Percentiles rank a stretch among this genome's conserved stretches.
Evolutionary conservation across 1,140 invertebrate species (phyloP).

Genomic region (Drosophila watanabei): DNA sequence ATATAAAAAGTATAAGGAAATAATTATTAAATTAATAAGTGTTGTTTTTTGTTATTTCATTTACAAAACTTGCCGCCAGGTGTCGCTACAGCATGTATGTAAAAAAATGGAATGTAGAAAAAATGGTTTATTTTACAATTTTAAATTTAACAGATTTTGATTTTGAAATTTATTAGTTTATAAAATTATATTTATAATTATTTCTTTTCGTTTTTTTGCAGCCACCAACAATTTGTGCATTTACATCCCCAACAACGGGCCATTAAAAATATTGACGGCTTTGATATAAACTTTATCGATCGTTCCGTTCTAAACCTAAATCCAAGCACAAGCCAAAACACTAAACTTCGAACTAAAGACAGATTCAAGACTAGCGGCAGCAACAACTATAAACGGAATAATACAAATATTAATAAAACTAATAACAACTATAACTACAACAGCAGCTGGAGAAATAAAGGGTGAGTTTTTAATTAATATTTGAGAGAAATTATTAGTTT

Average conservation of each 20-base stretch:
- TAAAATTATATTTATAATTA: background rate
- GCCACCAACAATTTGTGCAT: conserved; percentile 53
- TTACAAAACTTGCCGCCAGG: background rate
- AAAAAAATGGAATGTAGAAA: too few species aligned
- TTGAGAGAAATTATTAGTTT: too few species aligned
- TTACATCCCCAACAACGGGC: conserved; percentile 52
- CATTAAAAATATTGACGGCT: conserved; percentile 63
- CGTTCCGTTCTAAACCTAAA: conserved; percentile 37
- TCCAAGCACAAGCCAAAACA: conserved; percentile 29
- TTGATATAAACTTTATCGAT: conserved; percentile 42
- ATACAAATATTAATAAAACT: background rate
- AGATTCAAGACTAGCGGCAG: conserved; percentile 46
- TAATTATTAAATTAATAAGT: too few species aligned
- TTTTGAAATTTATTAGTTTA: too few species aligned
- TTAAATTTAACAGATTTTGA: background rate
- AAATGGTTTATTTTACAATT: background rate
- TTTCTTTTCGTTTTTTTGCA: conserved; percentile 27
- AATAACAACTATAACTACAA: background rate
- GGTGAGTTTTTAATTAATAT: conserved; percentile 47
- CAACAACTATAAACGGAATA: conserved; percentile 1
- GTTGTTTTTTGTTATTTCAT: background rate
- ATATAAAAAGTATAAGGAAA: background rate
- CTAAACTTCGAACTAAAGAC: conserved; percentile 61
- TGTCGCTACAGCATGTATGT: background rate
- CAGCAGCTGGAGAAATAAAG: conserved; percentile 18